Conservation (phyloP, 2,113 vertebrate species). For the Ibidorhyncha struthersii region DNA sequence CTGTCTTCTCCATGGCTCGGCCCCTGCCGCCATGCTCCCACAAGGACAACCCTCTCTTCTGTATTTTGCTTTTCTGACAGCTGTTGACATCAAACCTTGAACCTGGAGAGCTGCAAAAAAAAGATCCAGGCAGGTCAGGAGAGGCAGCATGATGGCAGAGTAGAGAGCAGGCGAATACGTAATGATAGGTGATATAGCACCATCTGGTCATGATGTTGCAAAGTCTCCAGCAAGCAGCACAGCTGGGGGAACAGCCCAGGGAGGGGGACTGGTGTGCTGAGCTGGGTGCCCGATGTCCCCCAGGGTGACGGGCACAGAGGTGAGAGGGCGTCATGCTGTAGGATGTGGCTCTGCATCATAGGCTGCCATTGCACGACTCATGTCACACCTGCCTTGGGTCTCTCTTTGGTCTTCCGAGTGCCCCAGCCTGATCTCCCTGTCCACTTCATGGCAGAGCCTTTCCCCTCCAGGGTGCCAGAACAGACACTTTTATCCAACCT, state of each 20-base stretch:
- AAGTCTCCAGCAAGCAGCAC: neutral
- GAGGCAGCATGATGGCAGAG: neutral
- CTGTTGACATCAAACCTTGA: neutral
- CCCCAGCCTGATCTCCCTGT: neutral
- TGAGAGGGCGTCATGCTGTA: fast-evolving
- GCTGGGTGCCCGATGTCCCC: too few relatives aligned
- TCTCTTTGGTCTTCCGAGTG: neutral
- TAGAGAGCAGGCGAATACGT: neutral
- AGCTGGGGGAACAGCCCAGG: neutral
- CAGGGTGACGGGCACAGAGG: neutral
- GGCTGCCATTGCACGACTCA: fast-evolving
- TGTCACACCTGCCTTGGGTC: neutral
- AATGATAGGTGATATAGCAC: too few relatives aligned
- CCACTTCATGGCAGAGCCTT: neutral
- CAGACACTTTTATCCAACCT: neutral
- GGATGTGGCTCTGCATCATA: neutral
- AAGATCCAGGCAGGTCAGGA: neutral
- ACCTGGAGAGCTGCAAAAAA: neutral
- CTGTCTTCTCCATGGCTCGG: fast-evolving
- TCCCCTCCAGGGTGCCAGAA: neutral
- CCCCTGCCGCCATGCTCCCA: fast-evolving
- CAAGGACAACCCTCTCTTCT: neutral
- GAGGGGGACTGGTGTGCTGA: neutral
- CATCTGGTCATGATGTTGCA: neutral
- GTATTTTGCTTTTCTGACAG: neutral